These are phyloP conservation scores for Chrysolina oricalcia DNA, from an alignment of 2,888 invertebrate species.

Conservation along the genomic window DNA sequence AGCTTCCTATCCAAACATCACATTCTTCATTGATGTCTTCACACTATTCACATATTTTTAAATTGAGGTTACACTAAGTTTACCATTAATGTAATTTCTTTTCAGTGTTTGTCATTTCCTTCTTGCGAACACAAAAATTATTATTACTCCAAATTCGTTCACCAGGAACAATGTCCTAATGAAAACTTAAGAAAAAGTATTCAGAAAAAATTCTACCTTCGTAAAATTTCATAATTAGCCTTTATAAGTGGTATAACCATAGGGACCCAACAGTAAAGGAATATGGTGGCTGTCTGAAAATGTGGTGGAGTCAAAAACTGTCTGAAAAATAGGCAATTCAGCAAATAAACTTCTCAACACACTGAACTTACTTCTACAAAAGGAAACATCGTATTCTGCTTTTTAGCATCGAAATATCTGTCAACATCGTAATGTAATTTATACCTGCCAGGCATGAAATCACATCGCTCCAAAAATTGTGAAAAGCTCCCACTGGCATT, in stretches of 20 bases:
- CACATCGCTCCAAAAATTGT: constrained; percentile 76
- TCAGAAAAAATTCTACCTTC: no score
- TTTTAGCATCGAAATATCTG: constrained; percentile 78
- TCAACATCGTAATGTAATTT: constrained; percentile 84
- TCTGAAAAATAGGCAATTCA: constrained; percentile 71
- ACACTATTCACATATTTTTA: no score
- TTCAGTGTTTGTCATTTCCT: no score
- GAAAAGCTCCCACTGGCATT: constrained; percentile 80
- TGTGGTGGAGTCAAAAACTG: constrained; percentile 80
- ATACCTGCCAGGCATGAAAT: constrained; percentile 80
- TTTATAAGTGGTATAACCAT: constrained; percentile 85
- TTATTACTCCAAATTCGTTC: no score
- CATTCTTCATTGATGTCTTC: no score
- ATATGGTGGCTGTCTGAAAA: constrained; percentile 82
- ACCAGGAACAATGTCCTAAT: neutral
- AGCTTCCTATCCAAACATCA: no score
- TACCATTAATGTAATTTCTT: no score
- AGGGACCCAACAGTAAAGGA: constrained; percentile 83
- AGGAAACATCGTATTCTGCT: constrained; percentile 81
- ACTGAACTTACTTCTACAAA: constrained; percentile 79
- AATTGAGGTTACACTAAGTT: no score
- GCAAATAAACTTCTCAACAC: neutral
- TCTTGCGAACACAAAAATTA: no score
- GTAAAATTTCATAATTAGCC: constrained; percentile 67
- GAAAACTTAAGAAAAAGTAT: neutral